Conservation (phyloP, 2,797 vertebrate species). For the Molossus molossus region DNA sequence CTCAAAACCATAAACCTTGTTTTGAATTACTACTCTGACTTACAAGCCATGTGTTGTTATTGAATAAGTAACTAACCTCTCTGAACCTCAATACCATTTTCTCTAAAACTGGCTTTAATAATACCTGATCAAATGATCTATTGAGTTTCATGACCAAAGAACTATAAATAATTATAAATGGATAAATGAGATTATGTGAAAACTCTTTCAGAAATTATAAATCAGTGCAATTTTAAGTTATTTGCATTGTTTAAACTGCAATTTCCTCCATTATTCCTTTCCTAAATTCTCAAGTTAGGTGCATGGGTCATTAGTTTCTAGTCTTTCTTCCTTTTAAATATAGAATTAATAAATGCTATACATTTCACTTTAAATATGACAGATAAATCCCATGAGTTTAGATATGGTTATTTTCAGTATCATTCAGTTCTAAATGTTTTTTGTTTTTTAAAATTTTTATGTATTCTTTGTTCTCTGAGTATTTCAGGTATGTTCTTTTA, state of each 20-base stretch:
- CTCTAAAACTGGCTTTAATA: constrained; percentile 19
- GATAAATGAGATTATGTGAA: not conserved
- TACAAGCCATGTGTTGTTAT: not conserved
- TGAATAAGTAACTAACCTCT: not conserved
- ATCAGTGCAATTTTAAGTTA: constrained; percentile 25
- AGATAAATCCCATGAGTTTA: not conserved
- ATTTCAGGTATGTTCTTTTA: not conserved
- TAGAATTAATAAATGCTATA: not conserved
- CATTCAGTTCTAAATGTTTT: not conserved
- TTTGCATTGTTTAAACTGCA: constrained; percentile 40
- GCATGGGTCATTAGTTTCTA: not conserved
- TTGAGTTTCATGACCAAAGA: not conserved
- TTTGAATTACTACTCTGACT: constrained; percentile 20
- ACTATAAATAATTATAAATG: not conserved
- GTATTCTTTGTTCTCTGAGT: not conserved
- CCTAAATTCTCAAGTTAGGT: not conserved
- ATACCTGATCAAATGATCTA: not conserved
- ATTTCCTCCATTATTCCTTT: not conserved
- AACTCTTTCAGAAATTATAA: not conserved
- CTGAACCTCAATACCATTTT: not conserved
- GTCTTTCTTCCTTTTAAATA: constrained; percentile 11
- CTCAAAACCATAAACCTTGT: not conserved
- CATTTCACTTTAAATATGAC: constrained; percentile 29
- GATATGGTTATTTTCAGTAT: constrained; percentile 16
- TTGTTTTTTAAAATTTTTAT: constrained; percentile 28